These are phyloP conservation scores for Mythimna vitellina DNA, from an alignment of 2,888 invertebrate genomes.

Conservation along the genomic window DNA sequence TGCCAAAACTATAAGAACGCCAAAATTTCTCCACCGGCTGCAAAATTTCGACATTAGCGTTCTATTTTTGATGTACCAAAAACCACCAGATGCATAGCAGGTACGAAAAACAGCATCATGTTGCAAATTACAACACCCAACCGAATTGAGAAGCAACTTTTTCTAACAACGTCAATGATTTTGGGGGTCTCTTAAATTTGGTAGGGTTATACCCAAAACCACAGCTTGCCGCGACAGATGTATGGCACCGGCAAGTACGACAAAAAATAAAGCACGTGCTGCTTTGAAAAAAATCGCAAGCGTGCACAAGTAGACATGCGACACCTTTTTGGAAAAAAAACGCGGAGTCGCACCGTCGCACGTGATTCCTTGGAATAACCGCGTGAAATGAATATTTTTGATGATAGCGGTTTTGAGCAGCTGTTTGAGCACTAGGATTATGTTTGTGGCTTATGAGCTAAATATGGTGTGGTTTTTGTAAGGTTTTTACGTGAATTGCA, in stretches of 20 bases:
- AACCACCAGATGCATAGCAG: slow-evolving; percentile 88
- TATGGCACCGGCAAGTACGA: slow-evolving; percentile 82
- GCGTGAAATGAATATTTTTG: slow-evolving; percentile 81
- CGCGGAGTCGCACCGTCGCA: slow-evolving; percentile 65
- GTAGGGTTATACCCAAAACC: slow-evolving; percentile 77
- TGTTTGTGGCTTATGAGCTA: slow-evolving; percentile 26
- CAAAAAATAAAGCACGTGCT: slow-evolving; percentile 88
- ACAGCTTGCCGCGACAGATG: slow-evolving; percentile 89
- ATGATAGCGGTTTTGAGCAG: slow-evolving; percentile 67
- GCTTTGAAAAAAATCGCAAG: slow-evolving; percentile 84
- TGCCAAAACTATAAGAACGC: slow-evolving; percentile 64
- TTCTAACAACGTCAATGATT: not conserved
- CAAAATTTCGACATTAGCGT: slow-evolving; percentile 69
- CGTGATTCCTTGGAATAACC: slow-evolving; percentile 81
- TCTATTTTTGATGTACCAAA: slow-evolving; percentile 86
- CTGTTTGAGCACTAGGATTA: slow-evolving; percentile 62
- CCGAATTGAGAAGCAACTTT: slow-evolving; percentile 63
- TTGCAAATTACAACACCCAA: slow-evolving; percentile 82
- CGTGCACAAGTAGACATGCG: slow-evolving; percentile 88
- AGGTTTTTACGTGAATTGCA: not conserved
- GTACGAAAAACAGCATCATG: slow-evolving; percentile 86
- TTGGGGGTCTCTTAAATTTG: slow-evolving; percentile 63
- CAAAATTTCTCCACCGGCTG: slow-evolving; percentile 66
- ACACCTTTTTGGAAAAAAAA: slow-evolving; percentile 78
- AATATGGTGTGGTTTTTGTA: slow-evolving; percentile 16